phyloP scores from a whole-genome alignment of 2,888 invertebrate genomes.

The Parnassius orleans region DNA sequence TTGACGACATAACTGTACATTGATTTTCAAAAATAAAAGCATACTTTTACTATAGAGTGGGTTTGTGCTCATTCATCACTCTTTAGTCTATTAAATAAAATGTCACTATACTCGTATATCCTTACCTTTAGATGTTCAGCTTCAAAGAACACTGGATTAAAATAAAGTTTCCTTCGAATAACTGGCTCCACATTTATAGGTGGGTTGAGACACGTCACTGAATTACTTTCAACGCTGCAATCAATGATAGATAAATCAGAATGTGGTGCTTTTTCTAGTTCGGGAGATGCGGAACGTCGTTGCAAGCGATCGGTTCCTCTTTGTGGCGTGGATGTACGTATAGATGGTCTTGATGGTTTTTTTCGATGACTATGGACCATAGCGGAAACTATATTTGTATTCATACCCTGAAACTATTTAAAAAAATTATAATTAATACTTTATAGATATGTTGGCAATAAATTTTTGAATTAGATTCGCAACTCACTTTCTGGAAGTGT shows the following conservation, averaged over 20 bases:
- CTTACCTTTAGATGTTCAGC: constrained; percentile 89
- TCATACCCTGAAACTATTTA: constrained; percentile 63
- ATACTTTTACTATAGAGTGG: too few species aligned
- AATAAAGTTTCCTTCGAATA: constrained; percentile 89
- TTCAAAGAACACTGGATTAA: constrained; percentile 95
- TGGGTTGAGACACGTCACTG: constrained; percentile 48
- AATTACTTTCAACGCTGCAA: constrained; percentile 57
- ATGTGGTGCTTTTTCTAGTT: constrained; percentile 72
- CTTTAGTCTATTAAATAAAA: too few species aligned
- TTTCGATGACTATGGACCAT: constrained; percentile 69
- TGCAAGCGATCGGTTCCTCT: constrained; percentile 56
- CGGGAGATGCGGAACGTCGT: constrained; percentile 66
- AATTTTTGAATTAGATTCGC: neutral
- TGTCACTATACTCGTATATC: neutral
- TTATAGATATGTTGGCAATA: too few species aligned
- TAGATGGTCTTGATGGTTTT: constrained; percentile 57
- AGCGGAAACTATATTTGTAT: constrained; percentile 64
- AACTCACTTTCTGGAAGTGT: constrained; percentile 54
- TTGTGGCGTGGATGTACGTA: constrained; percentile 54
- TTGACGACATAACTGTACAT: too few species aligned
- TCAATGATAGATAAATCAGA: constrained; percentile 73
- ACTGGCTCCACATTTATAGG: constrained; percentile 59
- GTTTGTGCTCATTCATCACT: too few species aligned
- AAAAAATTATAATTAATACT: neutral
- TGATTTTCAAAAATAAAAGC: too few species aligned